Percentiles rank a stretch among this genome's conserved stretches.
Evolutionary conservation across 2,113 vertebrate genomes (phyloP).

Genomic region (Holacanthus passer): DNA sequence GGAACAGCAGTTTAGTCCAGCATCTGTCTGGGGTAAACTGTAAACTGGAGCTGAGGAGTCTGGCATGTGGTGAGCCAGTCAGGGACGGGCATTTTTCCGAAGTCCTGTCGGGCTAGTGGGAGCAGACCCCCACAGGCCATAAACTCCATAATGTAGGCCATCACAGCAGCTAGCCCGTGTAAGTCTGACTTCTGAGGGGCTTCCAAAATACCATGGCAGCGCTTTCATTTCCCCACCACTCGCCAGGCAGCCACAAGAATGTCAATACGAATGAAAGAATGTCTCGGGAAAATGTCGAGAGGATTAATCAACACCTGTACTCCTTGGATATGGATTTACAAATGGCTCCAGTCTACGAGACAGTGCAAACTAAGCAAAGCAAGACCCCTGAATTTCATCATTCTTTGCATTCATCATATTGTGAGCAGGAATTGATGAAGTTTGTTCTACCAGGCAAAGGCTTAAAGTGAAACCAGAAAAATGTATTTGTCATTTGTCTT

Average conservation of each 20-base stretch:
- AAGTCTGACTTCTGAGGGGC: slow-evolving; percentile 66
- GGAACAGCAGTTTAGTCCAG: slow-evolving; percentile 2
- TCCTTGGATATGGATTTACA: slow-evolving; percentile 73
- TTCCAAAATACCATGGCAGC: slow-evolving; percentile 75
- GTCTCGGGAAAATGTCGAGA: slow-evolving; percentile 81
- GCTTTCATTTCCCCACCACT: slow-evolving; percentile 68
- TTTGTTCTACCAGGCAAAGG: slow-evolving; percentile 5
- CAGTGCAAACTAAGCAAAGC: slow-evolving; percentile 36
- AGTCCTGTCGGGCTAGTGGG: slow-evolving; percentile 43
- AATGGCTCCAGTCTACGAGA: slow-evolving; percentile 66
- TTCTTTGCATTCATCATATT: slow-evolving; percentile 43
- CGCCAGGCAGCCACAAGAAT: slow-evolving; percentile 73
- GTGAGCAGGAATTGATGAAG: slow-evolving; percentile 17
- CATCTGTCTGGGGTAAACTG: slow-evolving; percentile 37
- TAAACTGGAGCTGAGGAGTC: slow-evolving; percentile 34
- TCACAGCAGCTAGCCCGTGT: slow-evolving; percentile 68
- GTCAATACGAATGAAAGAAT: slow-evolving; percentile 80
- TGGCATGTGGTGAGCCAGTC: slow-evolving; percentile 41
- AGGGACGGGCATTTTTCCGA: slow-evolving; percentile 39
- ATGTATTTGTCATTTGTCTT: slow-evolving; percentile 16
- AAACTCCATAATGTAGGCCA: slow-evolving; percentile 80
- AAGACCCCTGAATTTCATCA: slow-evolving; percentile 18
- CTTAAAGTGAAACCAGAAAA: slow-evolving; percentile 14
- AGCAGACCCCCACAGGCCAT: slow-evolving; percentile 68
- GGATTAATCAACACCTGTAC: slow-evolving; percentile 85